Evolutionary conservation across 2,797 vertebrate species (phyloP).

Genomic region (Mormyrops boulengeri): DNA sequence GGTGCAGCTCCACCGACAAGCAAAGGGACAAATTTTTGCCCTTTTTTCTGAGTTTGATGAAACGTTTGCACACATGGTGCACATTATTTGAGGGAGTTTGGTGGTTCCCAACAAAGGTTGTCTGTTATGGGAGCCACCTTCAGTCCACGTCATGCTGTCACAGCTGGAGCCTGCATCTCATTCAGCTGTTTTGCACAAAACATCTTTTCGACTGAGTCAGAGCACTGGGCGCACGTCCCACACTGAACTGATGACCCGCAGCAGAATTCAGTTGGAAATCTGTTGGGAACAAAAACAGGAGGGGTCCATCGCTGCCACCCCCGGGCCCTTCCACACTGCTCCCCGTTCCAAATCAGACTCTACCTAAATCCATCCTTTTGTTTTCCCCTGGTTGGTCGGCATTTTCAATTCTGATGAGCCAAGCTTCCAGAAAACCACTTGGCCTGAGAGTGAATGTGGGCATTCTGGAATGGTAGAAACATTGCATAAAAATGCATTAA

Average conservation of each 20-base stretch:
- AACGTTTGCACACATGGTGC: neutral
- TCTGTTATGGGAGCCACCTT: no score
- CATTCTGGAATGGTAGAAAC: neutral
- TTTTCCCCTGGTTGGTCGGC: slow-evolving; percentile 57
- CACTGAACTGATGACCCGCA: slow-evolving; percentile 62
- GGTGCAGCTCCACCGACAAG: neutral
- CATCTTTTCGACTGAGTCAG: slow-evolving; percentile 15
- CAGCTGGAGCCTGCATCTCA: slow-evolving; percentile 23
- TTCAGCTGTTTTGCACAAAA: slow-evolving; percentile 59
- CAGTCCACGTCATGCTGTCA: no score
- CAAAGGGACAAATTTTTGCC: neutral
- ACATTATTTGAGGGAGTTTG: neutral
- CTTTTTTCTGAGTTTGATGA: neutral
- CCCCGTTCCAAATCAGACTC: slow-evolving; percentile 36
- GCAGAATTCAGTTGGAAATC: slow-evolving; percentile 50
- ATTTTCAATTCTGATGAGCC: neutral
- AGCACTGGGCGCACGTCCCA: slow-evolving; percentile 45
- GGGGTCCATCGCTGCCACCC: neutral
- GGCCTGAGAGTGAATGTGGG: neutral
- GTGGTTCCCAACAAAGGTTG: neutral
- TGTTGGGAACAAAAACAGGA: slow-evolving; percentile 43
- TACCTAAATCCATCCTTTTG: slow-evolving; percentile 62
- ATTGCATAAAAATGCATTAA: neutral
- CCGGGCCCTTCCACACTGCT: slow-evolving; percentile 17
- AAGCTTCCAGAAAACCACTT: neutral